Percentiles rank a stretch among this genome's conserved stretches.
These are phyloP conservation scores for Uria aalge DNA, from an alignment of 2,113 vertebrate species.

Conservation along the genomic window DNA sequence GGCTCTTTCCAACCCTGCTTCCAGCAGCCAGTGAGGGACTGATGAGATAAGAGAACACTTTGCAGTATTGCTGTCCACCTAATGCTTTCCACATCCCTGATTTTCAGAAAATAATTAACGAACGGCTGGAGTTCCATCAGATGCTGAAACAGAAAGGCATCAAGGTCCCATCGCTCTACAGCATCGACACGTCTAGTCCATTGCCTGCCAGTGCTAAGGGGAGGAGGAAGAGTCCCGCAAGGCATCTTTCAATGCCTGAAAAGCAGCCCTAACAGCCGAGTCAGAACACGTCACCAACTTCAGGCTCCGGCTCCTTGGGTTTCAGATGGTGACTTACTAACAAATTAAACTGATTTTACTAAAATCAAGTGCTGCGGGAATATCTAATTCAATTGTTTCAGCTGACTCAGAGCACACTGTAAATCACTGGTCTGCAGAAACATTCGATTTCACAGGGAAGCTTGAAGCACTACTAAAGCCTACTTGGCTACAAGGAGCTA, in stretches of 20 bases:
- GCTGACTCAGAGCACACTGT: not conserved
- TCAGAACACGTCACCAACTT: not conserved
- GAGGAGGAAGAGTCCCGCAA: not conserved
- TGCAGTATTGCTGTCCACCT: not conserved
- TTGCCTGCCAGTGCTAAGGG: fast-evolving
- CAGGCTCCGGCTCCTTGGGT: not conserved
- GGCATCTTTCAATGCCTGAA: fast-evolving
- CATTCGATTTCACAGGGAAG: not conserved
- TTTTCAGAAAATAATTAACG: conserved; percentile 64
- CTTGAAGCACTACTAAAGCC: not conserved
- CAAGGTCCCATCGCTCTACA: not conserved
- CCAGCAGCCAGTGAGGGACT: not conserved
- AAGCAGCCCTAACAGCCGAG: not conserved
- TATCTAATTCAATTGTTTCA: not conserved
- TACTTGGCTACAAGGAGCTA: not conserved
- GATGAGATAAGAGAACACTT: not conserved
- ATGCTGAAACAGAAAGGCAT: conserved; percentile 54
- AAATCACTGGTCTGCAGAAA: not conserved
- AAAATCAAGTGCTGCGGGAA: not conserved
- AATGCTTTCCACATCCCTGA: not conserved
- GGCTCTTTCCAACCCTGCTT: not conserved
- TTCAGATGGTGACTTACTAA: not conserved
- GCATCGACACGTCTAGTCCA: fast-evolving
- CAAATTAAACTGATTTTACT: not conserved
- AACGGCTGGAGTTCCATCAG: conserved; percentile 54